A percentile compares a stretch with the other conserved stretches of the same genome.
phyloP scores from a whole-genome alignment of 2,888 invertebrate genomes.

The Stramonita haemastoma region DNA sequence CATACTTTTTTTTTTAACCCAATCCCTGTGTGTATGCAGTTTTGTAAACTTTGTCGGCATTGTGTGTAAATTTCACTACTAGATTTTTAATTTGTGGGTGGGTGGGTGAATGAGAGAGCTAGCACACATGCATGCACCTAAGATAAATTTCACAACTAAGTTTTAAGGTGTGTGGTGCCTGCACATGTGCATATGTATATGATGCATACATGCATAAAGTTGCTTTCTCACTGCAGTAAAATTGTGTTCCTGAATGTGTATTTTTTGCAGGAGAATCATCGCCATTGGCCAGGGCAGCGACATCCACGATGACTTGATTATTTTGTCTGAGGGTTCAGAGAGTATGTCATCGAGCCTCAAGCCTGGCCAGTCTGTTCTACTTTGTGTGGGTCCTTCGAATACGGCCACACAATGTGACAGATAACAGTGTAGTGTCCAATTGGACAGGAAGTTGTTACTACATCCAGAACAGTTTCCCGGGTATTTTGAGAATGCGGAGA shows the following conservation, averaged over 20 bases:
- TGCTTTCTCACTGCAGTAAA: background rate
- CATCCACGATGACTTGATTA: constrained; percentile 35
- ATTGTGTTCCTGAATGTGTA: background rate
- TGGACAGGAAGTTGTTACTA: constrained; percentile 20
- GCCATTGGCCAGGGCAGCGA: background rate
- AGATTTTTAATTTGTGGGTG: background rate
- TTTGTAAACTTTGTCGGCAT: no score
- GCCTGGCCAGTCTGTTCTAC: background rate
- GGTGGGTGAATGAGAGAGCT: background rate
- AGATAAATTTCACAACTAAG: background rate
- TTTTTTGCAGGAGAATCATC: constrained; percentile 10
- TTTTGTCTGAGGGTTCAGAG: background rate
- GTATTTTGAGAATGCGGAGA: constrained; percentile 6
- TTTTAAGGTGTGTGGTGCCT: background rate
- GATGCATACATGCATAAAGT: background rate
- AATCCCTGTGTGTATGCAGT: no score
- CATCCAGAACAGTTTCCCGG: background rate
- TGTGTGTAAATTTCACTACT: no score
- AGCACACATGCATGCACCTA: background rate
- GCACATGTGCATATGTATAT: background rate
- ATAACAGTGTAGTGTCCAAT: background rate
- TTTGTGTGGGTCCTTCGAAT: background rate
- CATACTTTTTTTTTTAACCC: no score
- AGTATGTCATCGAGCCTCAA: background rate
- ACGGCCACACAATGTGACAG: constrained; percentile 32